These are phyloP conservation scores for Protosalanx chinensis DNA, from an alignment of 2,797 vertebrate genomes.

Conservation along the genomic window DNA sequence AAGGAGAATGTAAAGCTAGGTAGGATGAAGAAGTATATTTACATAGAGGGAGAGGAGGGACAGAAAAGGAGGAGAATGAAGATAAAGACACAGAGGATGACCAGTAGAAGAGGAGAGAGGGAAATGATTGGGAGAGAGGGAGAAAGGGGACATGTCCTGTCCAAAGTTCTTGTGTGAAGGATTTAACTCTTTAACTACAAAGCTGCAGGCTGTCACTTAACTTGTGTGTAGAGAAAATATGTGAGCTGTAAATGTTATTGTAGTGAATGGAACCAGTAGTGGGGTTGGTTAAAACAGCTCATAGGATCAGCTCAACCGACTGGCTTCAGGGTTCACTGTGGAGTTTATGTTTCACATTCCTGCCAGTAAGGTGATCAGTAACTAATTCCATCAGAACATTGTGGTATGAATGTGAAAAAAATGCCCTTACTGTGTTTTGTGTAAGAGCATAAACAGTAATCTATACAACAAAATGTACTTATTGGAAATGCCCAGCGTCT, in stretches of 20 bases:
- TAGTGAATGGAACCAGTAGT: slow-evolving; percentile 29
- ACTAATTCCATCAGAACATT: slow-evolving; percentile 7
- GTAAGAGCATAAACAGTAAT: background rate
- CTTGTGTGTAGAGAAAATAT: slow-evolving; percentile 49
- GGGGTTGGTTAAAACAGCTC: slow-evolving; percentile 45
- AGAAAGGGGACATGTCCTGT: too few species aligned
- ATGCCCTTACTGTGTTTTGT: too few species aligned
- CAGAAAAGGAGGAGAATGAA: background rate
- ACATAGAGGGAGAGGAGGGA: background rate
- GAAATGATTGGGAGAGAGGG: too few species aligned
- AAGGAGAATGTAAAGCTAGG: background rate
- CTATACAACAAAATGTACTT: slow-evolving; percentile 8
- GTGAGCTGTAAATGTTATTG: slow-evolving; percentile 50
- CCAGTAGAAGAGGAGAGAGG: background rate
- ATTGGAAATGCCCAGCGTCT: background rate
- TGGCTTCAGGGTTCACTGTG: slow-evolving; percentile 40
- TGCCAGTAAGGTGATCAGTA: slow-evolving; percentile 47
- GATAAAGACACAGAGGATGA: slow-evolving; percentile 1
- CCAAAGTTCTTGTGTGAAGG: slow-evolving; percentile 24
- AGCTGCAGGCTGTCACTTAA: slow-evolving; percentile 40
- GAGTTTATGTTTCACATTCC: slow-evolving; percentile 63
- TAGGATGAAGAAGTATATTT: too few species aligned
- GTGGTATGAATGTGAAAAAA: slow-evolving; percentile 23
- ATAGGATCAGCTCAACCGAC: slow-evolving; percentile 5
- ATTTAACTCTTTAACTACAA: slow-evolving; percentile 55